Base-by-base conservation (phyloP, 2,113 vertebrate species). In the Coptodon rendalli region DNA sequence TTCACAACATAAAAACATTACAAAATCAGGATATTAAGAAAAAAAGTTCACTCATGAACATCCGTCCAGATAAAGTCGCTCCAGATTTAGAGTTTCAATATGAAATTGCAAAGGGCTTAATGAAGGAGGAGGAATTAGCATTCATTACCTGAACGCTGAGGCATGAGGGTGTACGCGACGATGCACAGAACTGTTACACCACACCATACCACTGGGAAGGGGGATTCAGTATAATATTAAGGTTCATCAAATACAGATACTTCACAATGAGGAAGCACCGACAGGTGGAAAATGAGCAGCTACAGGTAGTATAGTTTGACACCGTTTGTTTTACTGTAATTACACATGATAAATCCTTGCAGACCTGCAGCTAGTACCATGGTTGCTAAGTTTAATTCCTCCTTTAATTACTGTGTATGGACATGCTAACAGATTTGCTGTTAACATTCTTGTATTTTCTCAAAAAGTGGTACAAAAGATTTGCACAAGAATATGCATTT, bases 151-250 rank as follows among this genome's bases (percentile, higher is more conserved):
- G 53, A 89, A 92, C 82, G 76, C 83, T 85, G 29, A 89, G 24
- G 36, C n/a, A 80, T 56, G 84, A n/a, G 43, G 66, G 80, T 66
- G 43, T 10, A 90, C 29, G 43, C 31, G 73, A 80, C 31, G 24
- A 90, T 43, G 40, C 66, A 91, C 63, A 29, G 17, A 53, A 89
- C 56, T 83, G 50, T 76, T 82, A 91, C 89, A 93, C 81, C 87
- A 93, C 87, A 93, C 76, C 87, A 96, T 88, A 93, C 61, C 88
- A 94, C 89, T 54, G 83, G 87, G 89, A 68, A 22, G 63, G 78
- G 73, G 73, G 43, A 24, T 10, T 34, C 24, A 27, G 52, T 19
- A 59, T 88, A 90, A 40, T 82, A 80, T 68, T 50, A 52, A 61
- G 38, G 79, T 57, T 85, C 31, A 79, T 80, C 45, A 89, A 84